Base-by-base conservation (phyloP, 2,888 invertebrate genomes). In the Archips crataeganus region DNA sequence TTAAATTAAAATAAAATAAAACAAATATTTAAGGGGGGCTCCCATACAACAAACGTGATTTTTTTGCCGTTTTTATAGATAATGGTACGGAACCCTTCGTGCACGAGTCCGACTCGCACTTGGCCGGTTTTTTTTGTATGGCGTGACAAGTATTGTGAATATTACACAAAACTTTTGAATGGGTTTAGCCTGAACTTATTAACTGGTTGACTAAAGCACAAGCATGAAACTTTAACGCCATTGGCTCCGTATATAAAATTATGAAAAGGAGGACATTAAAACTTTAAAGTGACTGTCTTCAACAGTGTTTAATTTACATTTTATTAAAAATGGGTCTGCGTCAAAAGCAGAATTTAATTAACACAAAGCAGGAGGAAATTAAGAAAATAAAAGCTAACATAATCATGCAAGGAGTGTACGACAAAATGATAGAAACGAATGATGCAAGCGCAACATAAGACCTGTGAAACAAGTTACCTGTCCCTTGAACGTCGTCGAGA, bases 401-500 rank as follows among this genome's bases (percentile, higher is more conserved):
- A 15, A 8, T 6, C 69, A 69, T 69, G 69, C 71, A 62, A 3
- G 36, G 54, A 36, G n/a, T 15, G 36, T 51, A 39, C 42, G 2
- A 39, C 15, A n/a, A 61, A 63, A 71, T 75, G 65, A 74, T 69
- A 68, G 71, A 75, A 39, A 69, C 72, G 54, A 79, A 81, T 78
- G 79, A 78, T 78, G 76, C 75, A 78, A 75, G 77, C 77, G 71
- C 80, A 78, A 77, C 76, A 70, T 75, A 79, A 79, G 65, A 62
- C 73, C 70, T 67, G 61, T 70, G 76, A 78, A 77, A 71, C 75
- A 80, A 78, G 77, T 87, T 63, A 94, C 94, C 94, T 94, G 83
- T 94, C 92, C 84, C 89, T 89, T 75, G 94, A 89, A 87, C 94
- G 94, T 85, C 94, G 88, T 81, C 93, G 90, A 83, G 94, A 91